Evolutionary conservation across 2,797 vertebrate species (phyloP).

Genomic region (Melanotaenia pygmaea): DNA sequence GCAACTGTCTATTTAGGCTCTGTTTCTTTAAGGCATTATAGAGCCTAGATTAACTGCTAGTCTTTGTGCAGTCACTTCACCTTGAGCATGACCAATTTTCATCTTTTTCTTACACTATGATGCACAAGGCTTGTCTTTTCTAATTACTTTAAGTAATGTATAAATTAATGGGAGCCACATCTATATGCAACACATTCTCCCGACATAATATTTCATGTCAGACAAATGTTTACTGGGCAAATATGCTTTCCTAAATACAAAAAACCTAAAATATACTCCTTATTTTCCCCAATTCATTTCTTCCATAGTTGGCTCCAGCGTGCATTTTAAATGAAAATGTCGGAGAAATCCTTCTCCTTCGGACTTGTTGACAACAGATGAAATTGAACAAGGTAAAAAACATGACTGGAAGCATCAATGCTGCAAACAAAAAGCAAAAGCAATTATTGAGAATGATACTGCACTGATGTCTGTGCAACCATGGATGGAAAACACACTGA

Average conservation of each 20-base stretch:
- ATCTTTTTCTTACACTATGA: constrained; percentile 2
- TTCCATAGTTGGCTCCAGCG: constrained; percentile 20
- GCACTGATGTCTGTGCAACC: constrained; percentile 26
- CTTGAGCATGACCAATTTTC: neutral
- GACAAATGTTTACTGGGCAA: neutral
- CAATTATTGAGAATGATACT: constrained; percentile 39
- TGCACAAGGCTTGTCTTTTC: constrained; percentile 38
- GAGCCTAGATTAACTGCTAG: constrained; percentile 6
- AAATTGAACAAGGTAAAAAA: constrained; percentile 71
- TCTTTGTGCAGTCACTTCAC: constrained; percentile 1
- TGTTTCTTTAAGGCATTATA: neutral
- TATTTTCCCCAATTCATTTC: constrained; percentile 42
- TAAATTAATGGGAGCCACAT: constrained; percentile 29
- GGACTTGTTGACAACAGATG: constrained; percentile 51
- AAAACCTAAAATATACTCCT: constrained; percentile 8
- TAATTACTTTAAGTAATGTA: constrained; percentile 50
- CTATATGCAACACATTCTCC: constrained; percentile 23
- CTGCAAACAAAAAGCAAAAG: constrained; percentile 46
- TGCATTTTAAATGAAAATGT: constrained; percentile 57
- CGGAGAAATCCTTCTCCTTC: constrained; percentile 19
- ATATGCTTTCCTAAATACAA: constrained; percentile 21
- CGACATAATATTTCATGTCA: constrained; percentile 5
- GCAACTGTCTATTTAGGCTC: neutral
- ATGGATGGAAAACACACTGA: constrained; percentile 24
- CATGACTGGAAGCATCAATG: constrained; percentile 63